A percentile compares a stretch with the other conserved stretches of the same genome.
phyloP scores from a whole-genome alignment of 2,113 vertebrate genomes.

The Formicarius rufipectus region DNA sequence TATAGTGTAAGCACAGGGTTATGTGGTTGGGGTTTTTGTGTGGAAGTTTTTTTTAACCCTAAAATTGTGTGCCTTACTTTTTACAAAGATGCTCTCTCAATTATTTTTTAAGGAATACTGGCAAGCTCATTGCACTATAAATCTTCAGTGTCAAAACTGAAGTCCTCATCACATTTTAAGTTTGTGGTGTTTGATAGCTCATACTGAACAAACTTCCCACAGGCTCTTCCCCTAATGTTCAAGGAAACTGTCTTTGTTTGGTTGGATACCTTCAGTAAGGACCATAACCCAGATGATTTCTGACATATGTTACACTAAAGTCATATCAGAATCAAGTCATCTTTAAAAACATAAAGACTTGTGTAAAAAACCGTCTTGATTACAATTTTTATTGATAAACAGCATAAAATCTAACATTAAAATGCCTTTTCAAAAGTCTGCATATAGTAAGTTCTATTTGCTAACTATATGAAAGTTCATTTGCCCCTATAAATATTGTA shows the following conservation, averaged over 20 bases:
- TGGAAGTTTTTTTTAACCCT: background rate
- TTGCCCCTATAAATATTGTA: background rate
- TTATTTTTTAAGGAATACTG: background rate
- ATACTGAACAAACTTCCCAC: background rate
- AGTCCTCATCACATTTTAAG: too few species aligned
- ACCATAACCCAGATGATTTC: background rate
- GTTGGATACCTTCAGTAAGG: background rate
- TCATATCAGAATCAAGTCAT: background rate
- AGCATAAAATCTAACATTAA: background rate
- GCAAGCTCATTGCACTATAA: background rate
- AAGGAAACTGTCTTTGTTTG: background rate
- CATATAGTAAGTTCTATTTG: background rate
- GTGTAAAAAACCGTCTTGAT: background rate
- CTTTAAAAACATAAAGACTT: background rate
- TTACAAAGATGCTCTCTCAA: background rate
- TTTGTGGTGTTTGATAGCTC: background rate
- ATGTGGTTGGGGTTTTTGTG: background rate
- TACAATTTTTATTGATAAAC: background rate
- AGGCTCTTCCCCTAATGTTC: background rate
- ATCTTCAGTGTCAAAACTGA: background rate
- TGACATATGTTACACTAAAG: background rate
- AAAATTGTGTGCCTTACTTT: background rate
- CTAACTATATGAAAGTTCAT: background rate
- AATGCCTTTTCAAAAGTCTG: background rate
- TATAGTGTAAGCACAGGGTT: background rate